Conservation (phyloP, 2,888 invertebrate genomes). For the Punctoribates punctum region DNA sequence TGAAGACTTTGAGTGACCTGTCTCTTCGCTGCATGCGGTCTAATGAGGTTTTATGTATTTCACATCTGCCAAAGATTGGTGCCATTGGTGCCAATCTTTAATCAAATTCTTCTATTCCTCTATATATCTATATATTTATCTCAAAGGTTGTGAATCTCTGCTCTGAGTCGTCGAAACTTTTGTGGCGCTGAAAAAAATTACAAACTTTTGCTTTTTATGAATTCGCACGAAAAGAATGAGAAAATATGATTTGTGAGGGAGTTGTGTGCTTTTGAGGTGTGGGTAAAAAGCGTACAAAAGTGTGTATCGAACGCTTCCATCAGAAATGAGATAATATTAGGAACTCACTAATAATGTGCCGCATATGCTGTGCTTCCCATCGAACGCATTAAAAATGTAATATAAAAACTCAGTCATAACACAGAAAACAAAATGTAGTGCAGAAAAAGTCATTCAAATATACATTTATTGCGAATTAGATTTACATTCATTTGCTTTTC, state of each 20-base stretch:
- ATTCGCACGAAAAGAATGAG: constrained; percentile 21
- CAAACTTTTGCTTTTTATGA: constrained; percentile 10
- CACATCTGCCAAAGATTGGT: constrained; percentile 21
- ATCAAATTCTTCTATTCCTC: not conserved
- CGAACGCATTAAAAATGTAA: constrained; percentile 14
- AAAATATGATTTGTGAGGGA: constrained; percentile 29
- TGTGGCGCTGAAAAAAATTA: constrained; percentile 3
- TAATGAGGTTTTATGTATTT: constrained; percentile 34
- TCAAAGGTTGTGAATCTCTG: not conserved
- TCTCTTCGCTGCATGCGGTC: constrained; percentile 5
- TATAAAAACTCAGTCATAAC: constrained; percentile 12
- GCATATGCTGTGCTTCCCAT: constrained; percentile 25
- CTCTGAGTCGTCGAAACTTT: not conserved
- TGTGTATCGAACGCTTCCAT: constrained; percentile 10
- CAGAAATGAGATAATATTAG: not conserved
- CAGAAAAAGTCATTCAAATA: not conserved
- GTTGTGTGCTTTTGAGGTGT: constrained; percentile 9
- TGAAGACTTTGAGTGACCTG: constrained; percentile 31
- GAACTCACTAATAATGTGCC: constrained; percentile 28
- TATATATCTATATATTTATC: constrained; percentile 1
- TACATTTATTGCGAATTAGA: not conserved
- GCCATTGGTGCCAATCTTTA: constrained; percentile 2
- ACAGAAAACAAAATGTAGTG: not conserved
- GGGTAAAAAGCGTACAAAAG: constrained; percentile 14
- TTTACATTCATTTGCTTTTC: not conserved